Conservation (phyloP, 2,888 invertebrate species). For the Odontomyia ornata region DNA sequence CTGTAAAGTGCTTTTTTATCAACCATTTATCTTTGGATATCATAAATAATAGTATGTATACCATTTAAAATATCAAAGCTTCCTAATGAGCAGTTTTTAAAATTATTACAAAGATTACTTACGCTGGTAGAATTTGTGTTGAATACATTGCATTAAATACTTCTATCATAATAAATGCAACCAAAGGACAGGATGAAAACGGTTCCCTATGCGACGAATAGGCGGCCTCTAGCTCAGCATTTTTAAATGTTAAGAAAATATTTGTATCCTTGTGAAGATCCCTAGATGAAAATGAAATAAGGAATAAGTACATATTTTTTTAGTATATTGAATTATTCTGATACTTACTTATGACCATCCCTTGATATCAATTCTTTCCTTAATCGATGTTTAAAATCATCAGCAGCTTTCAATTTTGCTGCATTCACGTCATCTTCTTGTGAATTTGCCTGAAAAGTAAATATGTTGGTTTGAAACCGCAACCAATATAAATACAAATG, state of each 20-base stretch:
- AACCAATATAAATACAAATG: neutral
- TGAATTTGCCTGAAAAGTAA: conserved; percentile 46
- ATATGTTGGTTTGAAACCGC: neutral
- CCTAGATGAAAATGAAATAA: conserved; percentile 58
- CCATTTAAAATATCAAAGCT: too few relatives aligned
- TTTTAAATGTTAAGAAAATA: conserved; percentile 73
- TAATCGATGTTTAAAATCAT: conserved; percentile 82
- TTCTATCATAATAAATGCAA: conserved; percentile 73
- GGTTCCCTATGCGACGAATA: conserved; percentile 74
- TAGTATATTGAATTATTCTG: neutral
- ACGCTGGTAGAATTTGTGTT: conserved; percentile 69
- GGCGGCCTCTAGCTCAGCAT: conserved; percentile 72
- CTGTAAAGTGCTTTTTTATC: too few relatives aligned
- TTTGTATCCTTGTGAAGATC: conserved; percentile 75
- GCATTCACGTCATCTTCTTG: conserved; percentile 47
- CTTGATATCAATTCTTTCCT: conserved; percentile 85
- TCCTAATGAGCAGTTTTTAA: too few relatives aligned
- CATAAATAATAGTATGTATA: too few relatives aligned
- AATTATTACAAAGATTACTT: conserved; percentile 47
- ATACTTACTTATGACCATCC: conserved; percentile 78
- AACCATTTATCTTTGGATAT: too few relatives aligned
- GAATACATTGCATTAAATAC: conserved; percentile 67
- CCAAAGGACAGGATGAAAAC: conserved; percentile 71
- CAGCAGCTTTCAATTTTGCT: conserved; percentile 58
- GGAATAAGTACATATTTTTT: neutral